Conservation (phyloP, 1,140 invertebrate genomes). For the Armadillidium nasatum region DNA sequence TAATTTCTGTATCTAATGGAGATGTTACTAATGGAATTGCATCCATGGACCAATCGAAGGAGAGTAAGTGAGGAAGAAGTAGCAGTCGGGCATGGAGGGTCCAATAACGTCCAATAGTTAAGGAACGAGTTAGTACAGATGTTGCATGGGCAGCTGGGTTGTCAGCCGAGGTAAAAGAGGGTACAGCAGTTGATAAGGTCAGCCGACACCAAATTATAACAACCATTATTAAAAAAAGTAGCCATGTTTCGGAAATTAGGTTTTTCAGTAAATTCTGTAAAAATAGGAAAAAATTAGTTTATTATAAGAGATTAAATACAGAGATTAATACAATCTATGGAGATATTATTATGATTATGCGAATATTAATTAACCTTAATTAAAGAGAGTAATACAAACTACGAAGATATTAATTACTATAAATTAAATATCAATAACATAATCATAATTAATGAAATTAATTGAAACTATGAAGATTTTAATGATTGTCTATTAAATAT, state of each 20-base stretch:
- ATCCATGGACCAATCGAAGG: slow-evolving; percentile 96
- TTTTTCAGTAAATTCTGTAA: slow-evolving; percentile 31
- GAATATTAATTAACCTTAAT: no score
- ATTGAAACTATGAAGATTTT: no score
- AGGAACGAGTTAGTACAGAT: slow-evolving; percentile 50
- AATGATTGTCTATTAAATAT: no score
- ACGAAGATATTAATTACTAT: no score
- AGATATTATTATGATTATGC: no score
- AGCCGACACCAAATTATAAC: slow-evolving; percentile 60
- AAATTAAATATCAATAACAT: no score
- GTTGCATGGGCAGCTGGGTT: slow-evolving; percentile 53
- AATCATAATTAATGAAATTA: no score
- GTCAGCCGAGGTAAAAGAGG: slow-evolving; percentile 50
- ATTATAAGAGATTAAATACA: no score
- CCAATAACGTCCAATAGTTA: slow-evolving; percentile 82
- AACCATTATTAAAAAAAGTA: slow-evolving; percentile 57
- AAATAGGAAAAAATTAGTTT: neutral
- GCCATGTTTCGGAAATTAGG: slow-evolving; percentile 50
- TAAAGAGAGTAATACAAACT: no score
- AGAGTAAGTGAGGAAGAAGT: slow-evolving; percentile 72
- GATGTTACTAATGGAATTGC: slow-evolving; percentile 73
- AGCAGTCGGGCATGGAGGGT: slow-evolving; percentile 78
- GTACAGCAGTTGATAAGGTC: slow-evolving; percentile 52
- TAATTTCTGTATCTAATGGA: slow-evolving; percentile 58
- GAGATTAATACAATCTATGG: no score